Evolutionary conservation across 1,140 invertebrate genomes (phyloP), one percentile per base, ranked within the genome.

Genomic region (Plodia interpunctella): DNA sequence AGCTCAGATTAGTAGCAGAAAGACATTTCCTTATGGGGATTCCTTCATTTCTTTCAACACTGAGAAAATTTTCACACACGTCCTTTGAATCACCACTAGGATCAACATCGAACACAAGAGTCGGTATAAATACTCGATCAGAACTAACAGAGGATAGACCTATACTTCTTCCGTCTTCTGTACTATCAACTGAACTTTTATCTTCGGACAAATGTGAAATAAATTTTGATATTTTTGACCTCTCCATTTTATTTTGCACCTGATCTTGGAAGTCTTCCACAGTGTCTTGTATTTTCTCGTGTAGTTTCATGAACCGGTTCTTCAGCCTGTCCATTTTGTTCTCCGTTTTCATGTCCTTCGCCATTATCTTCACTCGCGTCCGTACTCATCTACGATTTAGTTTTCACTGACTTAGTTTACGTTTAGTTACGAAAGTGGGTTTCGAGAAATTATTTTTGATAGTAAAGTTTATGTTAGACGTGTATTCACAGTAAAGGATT

Each of bases 191-290:
- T 10, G 77, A 83, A 62, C 74, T 78, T 57, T 60, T 76, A 0
- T 81, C 82, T 28, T 86, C 78, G 0, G 87, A 87, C 19, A 90
- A 17, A 65, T 90, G 83, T 0, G 86, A 85, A 4, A 88, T 74
- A 15, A 90, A 83, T 66, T 66, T 81, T 0, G 78, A 79, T 52
- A 88, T 55, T 67, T 83, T 87, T 0, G 75, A 78, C 38, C 63
- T 76, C 30, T 90, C 86, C 28, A 89, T 80, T 57, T 80, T 85
- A 44, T 68, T 84, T 54, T 90, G 87, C 15, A 90, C 63, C 62
- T 88, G 84, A 58, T 90, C 89, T 61, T 85, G 85, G 4, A 90
- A 67, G 59, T 87, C 84, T 68, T 90, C 88, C 5, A 90, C 80
- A 0, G 74, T 77, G 54, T 86, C 74, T 44, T 90, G 83, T n/a